These are phyloP conservation scores for Xenopus petersii DNA, from an alignment of 2,797 vertebrate species.

Conservation along the genomic window DNA sequence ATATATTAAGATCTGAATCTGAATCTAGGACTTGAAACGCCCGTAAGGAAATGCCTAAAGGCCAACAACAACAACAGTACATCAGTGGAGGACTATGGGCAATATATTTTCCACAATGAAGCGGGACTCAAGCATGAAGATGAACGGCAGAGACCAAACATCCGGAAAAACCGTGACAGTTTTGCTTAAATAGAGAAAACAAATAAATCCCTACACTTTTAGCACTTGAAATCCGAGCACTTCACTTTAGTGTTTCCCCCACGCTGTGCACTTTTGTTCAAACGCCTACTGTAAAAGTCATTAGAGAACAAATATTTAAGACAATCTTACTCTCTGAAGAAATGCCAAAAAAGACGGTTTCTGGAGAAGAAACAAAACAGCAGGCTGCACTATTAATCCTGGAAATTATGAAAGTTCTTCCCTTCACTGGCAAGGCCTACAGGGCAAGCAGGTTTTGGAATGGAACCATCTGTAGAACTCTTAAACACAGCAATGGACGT, in stretches of 20 bases:
- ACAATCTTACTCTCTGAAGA: background rate
- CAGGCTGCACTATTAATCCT: background rate
- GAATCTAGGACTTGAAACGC: too few relatives aligned
- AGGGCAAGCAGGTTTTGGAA: too few relatives aligned
- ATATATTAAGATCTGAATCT: too few relatives aligned
- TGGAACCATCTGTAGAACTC: too few relatives aligned
- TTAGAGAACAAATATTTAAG: conserved; percentile 7
- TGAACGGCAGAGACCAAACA: background rate
- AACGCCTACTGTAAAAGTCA: conserved; percentile 22
- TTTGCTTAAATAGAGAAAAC: conserved; percentile 7
- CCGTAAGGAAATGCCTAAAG: too few relatives aligned
- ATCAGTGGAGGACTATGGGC: background rate
- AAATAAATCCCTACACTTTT: background rate
- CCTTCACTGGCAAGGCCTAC: too few relatives aligned
- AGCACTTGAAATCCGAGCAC: background rate
- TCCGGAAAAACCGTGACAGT: background rate
- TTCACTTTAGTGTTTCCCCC: background rate
- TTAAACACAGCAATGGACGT: too few relatives aligned
- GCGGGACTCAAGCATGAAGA: background rate
- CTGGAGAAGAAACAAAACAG: background rate
- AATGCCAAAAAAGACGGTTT: background rate
- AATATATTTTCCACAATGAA: background rate
- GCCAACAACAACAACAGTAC: too few relatives aligned
- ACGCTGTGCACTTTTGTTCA: background rate
- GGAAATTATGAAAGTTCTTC: background rate